phyloP scores from a whole-genome alignment of 2,797 vertebrate genomes.

The Acrocephalus scirpaceus region DNA sequence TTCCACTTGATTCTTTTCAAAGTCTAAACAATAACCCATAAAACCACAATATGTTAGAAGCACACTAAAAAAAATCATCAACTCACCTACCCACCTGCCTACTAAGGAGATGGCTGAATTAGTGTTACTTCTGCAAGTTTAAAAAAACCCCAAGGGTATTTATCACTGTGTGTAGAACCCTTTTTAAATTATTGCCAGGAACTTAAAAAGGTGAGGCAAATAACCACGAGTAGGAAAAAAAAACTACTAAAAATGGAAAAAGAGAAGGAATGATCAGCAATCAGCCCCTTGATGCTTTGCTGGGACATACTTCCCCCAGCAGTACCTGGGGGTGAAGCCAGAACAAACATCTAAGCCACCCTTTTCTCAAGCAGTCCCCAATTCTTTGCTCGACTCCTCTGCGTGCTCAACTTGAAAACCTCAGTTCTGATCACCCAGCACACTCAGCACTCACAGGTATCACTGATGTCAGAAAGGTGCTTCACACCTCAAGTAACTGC shows the following conservation, averaged over 20 bases:
- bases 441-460: neutral
- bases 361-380: rapidly evolving
- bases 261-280: neutral
- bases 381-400: neutral
- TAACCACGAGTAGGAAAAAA: neutral
- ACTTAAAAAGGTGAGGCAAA: neutral
- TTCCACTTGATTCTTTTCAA: neutral
- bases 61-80: neutral
- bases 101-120: neutral
- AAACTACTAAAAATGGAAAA: neutral
- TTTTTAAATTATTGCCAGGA: neutral
- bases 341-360: neutral
- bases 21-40: neutral
- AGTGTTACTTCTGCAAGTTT: neutral
- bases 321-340: neutral
- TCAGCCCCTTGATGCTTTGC: neutral
- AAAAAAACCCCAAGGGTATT: neutral
- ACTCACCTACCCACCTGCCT: neutral
- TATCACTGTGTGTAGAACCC: neutral
- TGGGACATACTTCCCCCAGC: neutral
- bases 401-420: neutral
- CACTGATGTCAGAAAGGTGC: neutral
- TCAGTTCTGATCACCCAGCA: neutral
- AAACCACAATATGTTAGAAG: neutral
- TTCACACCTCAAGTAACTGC: neutral